These are phyloP conservation scores for Catostomus latipinnis DNA, from an alignment of 2,797 vertebrate species.

Conservation along the genomic window DNA sequence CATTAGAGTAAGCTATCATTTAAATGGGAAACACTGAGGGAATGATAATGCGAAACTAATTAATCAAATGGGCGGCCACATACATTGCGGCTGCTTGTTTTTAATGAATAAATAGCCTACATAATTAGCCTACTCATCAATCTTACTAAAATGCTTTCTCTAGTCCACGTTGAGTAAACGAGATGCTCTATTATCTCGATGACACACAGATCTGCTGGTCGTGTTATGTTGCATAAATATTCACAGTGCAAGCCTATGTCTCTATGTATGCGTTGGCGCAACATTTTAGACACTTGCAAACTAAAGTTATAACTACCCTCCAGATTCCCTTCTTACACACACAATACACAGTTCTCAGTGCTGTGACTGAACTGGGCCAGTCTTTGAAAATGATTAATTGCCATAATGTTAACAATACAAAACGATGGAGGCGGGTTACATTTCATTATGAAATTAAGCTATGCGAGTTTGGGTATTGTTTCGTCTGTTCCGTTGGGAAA, in stretches of 20 bases:
- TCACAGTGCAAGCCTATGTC: too few species aligned
- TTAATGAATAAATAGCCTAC: neutral
- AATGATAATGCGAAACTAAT: neutral
- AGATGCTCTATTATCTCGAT: too few species aligned
- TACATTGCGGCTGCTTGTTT: neutral
- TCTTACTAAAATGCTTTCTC: too few species aligned
- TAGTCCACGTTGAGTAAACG: too few species aligned
- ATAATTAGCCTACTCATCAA: too few species aligned
- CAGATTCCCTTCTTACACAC: neutral
- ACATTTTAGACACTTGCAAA: too few species aligned
- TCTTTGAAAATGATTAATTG: conserved; percentile 28
- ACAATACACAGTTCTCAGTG: neutral
- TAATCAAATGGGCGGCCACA: neutral
- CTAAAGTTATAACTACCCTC: too few species aligned
- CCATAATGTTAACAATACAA: conserved; percentile 28
- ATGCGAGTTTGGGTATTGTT: too few species aligned
- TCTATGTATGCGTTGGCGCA: too few species aligned
- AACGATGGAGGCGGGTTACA: neutral
- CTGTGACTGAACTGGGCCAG: conserved; percentile 41
- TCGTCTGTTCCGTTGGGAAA: too few species aligned
- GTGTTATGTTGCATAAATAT: too few species aligned
- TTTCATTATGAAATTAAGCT: neutral
- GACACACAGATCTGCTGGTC: too few species aligned
- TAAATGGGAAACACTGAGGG: neutral
- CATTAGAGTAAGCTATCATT: neutral